phyloP scores from a whole-genome alignment of 1,140 invertebrate genomes.

The Aphelenchoides fujianensis region DNA sequence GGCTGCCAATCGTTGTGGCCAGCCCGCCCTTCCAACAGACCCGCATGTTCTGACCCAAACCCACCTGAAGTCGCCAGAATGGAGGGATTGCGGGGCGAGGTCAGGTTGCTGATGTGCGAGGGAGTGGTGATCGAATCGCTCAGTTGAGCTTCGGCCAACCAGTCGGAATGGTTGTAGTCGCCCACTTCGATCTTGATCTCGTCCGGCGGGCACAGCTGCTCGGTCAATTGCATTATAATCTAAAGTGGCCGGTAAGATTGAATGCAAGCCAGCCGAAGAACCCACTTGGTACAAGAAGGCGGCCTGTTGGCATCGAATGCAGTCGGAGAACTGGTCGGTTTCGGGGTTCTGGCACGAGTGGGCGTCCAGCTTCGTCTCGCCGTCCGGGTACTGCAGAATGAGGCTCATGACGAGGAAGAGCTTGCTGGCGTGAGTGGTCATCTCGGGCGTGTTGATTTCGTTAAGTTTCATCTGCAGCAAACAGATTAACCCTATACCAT shows the following conservation, averaged over 20 bases:
- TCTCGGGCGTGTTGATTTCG: slow-evolving; percentile 78
- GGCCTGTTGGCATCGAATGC: slow-evolving; percentile 83
- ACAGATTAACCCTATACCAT: neutral
- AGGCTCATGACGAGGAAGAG: slow-evolving; percentile 46
- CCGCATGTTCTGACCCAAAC: too few relatives aligned
- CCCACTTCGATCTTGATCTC: slow-evolving; percentile 62
- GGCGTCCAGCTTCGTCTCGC: slow-evolving; percentile 72
- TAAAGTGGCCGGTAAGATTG: slow-evolving; percentile 21
- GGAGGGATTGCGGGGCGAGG: slow-evolving; percentile 40
- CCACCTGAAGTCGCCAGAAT: slow-evolving; percentile 9
- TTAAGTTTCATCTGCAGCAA: slow-evolving; percentile 80
- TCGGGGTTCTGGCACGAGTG: slow-evolving; percentile 70
- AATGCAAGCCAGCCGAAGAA: slow-evolving; percentile 6
- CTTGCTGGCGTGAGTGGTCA: slow-evolving; percentile 36
- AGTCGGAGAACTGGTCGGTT: slow-evolving; percentile 69
- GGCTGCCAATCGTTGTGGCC: neutral
- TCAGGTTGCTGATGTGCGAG: slow-evolving; percentile 44
- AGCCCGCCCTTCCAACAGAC: too few relatives aligned
- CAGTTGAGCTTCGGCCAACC: slow-evolving; percentile 39
- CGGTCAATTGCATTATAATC: slow-evolving; percentile 57
- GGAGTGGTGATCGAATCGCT: slow-evolving; percentile 39
- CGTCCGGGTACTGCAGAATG: slow-evolving; percentile 71
- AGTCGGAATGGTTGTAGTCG: slow-evolving; percentile 29
- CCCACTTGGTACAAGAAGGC: slow-evolving; percentile 89
- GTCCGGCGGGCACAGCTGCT: slow-evolving; percentile 67